These are phyloP conservation scores for Lytechinus pictus DNA, from an alignment of 35 echinoderm and acorn worm species.

Conservation along the genomic window DNA sequence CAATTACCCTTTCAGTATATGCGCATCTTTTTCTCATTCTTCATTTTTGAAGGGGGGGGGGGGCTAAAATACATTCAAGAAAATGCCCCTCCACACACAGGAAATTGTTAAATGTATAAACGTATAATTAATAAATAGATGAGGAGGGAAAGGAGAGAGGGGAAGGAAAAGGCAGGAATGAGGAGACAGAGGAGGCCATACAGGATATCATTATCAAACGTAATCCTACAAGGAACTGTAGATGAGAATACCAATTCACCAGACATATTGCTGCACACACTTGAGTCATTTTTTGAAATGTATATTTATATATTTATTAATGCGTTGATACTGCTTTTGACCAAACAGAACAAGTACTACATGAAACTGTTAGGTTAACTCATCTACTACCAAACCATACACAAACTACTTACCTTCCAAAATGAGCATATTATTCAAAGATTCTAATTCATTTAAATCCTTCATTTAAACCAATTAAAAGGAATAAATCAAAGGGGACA, in stretches of 20 bases:
- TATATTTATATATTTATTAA: conserved; percentile 10
- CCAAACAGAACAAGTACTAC: background rate
- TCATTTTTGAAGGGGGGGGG: too few species aligned
- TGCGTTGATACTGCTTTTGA: conserved; percentile 9
- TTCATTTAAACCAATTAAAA: too few species aligned
- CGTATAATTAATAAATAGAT: background rate
- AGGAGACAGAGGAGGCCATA: too few species aligned
- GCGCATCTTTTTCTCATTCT: too few species aligned
- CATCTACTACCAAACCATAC: conserved; percentile 1
- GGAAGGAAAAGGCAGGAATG: background rate
- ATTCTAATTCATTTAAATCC: background rate
- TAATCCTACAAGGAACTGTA: background rate
- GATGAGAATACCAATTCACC: background rate
- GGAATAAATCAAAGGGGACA: too few species aligned
- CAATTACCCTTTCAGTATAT: too few species aligned
- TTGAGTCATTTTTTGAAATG: background rate
- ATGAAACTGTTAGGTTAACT: background rate
- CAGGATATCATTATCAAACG: background rate
- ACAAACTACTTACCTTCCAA: background rate
- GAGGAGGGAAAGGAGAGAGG: background rate
- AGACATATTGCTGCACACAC: background rate
- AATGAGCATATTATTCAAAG: background rate
- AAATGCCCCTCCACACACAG: too few species aligned
- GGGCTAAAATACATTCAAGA: too few species aligned
- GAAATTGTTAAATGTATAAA: too few species aligned